Conservation (phyloP, 2,888 invertebrate genomes). For the Willowsia nigromaculata region DNA sequence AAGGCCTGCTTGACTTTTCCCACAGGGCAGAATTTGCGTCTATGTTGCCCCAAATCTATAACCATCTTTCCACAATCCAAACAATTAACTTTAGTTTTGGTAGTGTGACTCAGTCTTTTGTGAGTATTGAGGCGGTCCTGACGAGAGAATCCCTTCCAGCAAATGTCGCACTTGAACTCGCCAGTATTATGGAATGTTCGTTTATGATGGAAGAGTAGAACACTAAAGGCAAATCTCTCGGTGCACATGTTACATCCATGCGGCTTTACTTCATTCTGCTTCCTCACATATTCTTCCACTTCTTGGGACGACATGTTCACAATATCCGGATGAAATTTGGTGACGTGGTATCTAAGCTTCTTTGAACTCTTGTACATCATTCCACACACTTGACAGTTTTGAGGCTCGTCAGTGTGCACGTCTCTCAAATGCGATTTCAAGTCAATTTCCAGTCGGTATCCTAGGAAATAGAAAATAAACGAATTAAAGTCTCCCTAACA, state of each 20-base stretch:
- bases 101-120: no score
- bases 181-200: neutral
- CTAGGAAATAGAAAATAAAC: no score
- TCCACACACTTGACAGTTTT: neutral
- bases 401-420: neutral
- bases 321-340: neutral
- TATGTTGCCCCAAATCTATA: neutral
- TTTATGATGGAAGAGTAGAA: neutral
- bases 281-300: neutral
- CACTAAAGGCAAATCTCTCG: neutral
- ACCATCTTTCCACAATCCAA: neutral
- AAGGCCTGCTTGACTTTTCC: neutral
- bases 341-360: neutral
- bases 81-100: neutral
- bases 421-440: neutral
- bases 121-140: neutral
- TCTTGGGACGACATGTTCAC: neutral
- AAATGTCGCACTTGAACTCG: neutral
- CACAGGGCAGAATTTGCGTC: neutral
- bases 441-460: neutral
- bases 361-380: neutral
- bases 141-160: neutral
- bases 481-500: no score
- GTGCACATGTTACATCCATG: neutral
- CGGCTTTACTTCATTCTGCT: neutral